Percentiles rank a stretch among this genome's conserved stretches.
Evolutionary conservation across 2,113 vertebrate genomes (phyloP).

Genomic region (Chinchilla lanigera): DNA sequence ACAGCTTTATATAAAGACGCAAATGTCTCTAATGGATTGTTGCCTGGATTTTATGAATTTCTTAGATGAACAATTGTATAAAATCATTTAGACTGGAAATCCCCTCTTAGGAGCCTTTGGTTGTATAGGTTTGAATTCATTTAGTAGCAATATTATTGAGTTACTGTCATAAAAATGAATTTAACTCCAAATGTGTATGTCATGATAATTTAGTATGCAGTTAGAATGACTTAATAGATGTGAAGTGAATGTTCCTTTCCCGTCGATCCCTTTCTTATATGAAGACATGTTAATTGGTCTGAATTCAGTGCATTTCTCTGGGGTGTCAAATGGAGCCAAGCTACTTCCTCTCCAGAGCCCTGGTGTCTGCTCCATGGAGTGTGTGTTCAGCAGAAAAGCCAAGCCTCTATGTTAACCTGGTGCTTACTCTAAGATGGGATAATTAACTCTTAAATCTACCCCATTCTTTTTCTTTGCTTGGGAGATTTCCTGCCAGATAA

Average conservation of each 20-base stretch:
- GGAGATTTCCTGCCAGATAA: slow-evolving; percentile 21
- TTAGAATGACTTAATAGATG: neutral
- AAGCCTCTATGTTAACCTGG: neutral
- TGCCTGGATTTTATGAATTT: neutral
- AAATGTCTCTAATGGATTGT: neutral
- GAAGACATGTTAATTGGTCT: neutral
- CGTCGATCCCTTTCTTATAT: neutral
- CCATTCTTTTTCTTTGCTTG: neutral
- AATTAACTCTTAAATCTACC: slow-evolving; percentile 25
- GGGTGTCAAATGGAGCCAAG: neutral
- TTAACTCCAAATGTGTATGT: neutral
- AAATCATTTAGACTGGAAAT: neutral
- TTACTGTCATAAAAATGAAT: neutral
- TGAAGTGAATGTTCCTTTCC: neutral
- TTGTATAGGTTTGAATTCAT: neutral
- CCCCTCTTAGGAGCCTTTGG: neutral
- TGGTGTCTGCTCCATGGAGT: neutral
- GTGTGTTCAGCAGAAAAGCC: neutral
- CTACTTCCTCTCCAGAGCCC: neutral
- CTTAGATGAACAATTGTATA: neutral
- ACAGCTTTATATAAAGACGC: neutral
- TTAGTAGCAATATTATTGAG: neutral
- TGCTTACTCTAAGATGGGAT: slow-evolving; percentile 18
- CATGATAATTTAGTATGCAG: neutral
- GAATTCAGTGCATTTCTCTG: neutral